Conservation (phyloP, 2,797 vertebrate species). For the Liparis tanakae region DNA sequence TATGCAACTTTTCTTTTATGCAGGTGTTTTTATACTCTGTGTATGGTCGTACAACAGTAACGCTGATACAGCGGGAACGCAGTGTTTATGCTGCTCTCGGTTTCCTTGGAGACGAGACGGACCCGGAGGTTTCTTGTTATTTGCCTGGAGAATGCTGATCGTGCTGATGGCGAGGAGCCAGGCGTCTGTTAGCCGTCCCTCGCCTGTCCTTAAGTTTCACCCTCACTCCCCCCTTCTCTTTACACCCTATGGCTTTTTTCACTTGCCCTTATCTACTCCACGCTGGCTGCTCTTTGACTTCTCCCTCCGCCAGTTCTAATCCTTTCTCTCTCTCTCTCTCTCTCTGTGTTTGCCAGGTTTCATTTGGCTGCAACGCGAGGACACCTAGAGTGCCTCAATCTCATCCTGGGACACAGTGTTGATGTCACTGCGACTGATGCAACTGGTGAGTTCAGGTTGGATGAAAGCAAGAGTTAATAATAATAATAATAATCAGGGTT, state of each 20-base stretch:
- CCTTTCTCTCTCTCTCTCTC: background rate
- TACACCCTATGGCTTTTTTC: conserved; percentile 50
- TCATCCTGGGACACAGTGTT: conserved; percentile 89
- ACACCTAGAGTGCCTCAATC: conserved; percentile 92
- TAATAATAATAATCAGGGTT: too few relatives aligned
- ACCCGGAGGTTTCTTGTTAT: conserved; percentile 43
- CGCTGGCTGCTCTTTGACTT: conserved; percentile 1
- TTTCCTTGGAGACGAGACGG: conserved; percentile 21
- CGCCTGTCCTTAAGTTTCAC: conserved; percentile 55
- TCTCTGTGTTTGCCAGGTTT: conserved; percentile 81
- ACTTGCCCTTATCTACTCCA: conserved; percentile 19
- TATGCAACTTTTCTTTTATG: background rate
- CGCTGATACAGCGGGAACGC: background rate
- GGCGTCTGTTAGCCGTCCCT: conserved; percentile 59
- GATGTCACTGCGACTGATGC: conserved; percentile 91
- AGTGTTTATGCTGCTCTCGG: background rate
- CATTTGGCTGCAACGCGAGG: conserved; percentile 94
- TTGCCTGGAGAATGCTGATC: conserved; percentile 63
- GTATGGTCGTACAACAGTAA: background rate
- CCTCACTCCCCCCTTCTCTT: conserved; percentile 19
- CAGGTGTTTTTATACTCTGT: background rate
- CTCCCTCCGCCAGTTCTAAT: conserved; percentile 12
- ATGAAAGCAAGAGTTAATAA: conserved; percentile 4
- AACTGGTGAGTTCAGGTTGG: conserved; percentile 82
- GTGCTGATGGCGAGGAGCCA: conserved; percentile 49